phyloP scores from a whole-genome alignment of 1,140 invertebrate genomes.

The Aphis gossypii region DNA sequence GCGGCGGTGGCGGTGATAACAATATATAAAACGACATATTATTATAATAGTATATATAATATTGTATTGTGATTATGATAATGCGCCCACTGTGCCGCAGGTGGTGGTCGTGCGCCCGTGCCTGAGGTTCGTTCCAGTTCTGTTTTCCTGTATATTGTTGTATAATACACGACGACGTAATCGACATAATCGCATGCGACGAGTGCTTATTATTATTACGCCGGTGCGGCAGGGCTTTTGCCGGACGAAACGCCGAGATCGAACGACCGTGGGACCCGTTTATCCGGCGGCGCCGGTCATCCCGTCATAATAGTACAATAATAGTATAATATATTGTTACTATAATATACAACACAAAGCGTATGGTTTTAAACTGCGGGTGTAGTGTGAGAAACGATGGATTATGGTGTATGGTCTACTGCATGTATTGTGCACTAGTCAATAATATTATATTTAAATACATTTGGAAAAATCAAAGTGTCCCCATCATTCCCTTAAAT shows the following conservation, averaged over 20 bases:
- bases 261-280: neutral
- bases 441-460: too few relatives aligned
- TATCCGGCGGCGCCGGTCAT: neutral
- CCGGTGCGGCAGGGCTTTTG: neutral
- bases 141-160: neutral
- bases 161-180: neutral
- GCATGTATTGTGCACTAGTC: too few relatives aligned
- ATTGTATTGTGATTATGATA: conserved; percentile 18
- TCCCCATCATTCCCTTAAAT: too few relatives aligned
- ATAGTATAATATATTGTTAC: neutral
- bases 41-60: neutral
- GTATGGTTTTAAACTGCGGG: neutral
- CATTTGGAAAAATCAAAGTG: too few relatives aligned
- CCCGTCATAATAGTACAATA: neutral
- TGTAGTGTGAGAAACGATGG: neutral
- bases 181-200: neutral
- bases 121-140: neutral
- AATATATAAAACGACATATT: neutral
- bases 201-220: neutral
- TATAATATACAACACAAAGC: too few relatives aligned
- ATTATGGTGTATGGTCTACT: too few relatives aligned
- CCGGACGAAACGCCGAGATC: neutral
- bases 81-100: neutral
- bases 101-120: neutral
- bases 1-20: neutral